Evolutionary conservation across 2,888 invertebrate species (phyloP).

Genomic region (Mesopsocus fuscifrons): DNA sequence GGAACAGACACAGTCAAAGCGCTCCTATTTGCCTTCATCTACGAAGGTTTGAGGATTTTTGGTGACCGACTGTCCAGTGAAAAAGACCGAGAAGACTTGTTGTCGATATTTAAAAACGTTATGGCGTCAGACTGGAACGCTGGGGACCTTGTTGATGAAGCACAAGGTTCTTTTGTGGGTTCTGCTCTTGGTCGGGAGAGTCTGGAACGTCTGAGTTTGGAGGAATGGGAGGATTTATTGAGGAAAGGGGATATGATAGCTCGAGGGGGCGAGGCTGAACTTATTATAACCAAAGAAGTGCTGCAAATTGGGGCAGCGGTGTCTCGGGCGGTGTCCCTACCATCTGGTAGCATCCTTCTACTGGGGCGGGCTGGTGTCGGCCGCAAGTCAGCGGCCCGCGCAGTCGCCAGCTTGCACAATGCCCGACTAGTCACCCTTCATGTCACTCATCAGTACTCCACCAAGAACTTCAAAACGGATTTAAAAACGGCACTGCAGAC

Average conservation of each 20-base stretch:
- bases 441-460: slow-evolving; percentile 33
- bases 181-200: slow-evolving; percentile 22
- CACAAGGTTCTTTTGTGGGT: slow-evolving; percentile 15
- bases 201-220: slow-evolving; percentile 2
- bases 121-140: slow-evolving; percentile 22
- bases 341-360: slow-evolving; percentile 44
- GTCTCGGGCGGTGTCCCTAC: slow-evolving; percentile 38
- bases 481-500: slow-evolving; percentile 62
- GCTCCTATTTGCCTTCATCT: slow-evolving; percentile 37
- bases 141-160: slow-evolving; percentile 19
- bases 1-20: slow-evolving; percentile 19
- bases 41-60: slow-evolving; percentile 60
- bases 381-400: slow-evolving; percentile 53
- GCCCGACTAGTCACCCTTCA: slow-evolving; percentile 35
- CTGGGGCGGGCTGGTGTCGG: slow-evolving; percentile 66
- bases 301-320: slow-evolving; percentile 40
- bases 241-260: slow-evolving; percentile 27
- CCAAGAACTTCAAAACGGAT: slow-evolving; percentile 53
- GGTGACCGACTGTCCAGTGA: slow-evolving; percentile 47
- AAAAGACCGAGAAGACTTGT: slow-evolving; percentile 44
- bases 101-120: slow-evolving; percentile 36
- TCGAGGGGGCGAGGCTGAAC: background rate
- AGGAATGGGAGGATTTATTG: slow-evolving; percentile 40
- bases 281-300: slow-evolving; percentile 35
- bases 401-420: slow-evolving; percentile 51